These are phyloP conservation scores for Spodoptera picta DNA, from an alignment of 2,888 invertebrate species.

Conservation along the genomic window DNA sequence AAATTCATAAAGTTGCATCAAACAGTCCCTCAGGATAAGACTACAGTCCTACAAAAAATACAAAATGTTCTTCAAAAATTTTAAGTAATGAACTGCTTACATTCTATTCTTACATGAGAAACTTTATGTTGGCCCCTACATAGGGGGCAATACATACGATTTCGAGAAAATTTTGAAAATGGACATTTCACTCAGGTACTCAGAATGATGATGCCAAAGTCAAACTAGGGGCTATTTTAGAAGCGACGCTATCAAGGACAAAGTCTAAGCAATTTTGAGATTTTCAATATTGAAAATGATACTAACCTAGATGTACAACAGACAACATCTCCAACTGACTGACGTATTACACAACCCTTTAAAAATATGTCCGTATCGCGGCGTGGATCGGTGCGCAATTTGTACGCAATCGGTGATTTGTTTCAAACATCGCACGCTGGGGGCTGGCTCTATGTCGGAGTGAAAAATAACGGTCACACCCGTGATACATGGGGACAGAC, in stretches of 20 bases:
- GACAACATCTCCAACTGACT: no score
- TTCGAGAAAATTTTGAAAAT: no score
- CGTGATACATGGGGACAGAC: constrained; percentile 42
- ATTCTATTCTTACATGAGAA: constrained; percentile 6
- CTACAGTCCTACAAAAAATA: constrained; percentile 13
- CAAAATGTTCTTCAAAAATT: constrained; percentile 6
- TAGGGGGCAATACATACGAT: no score
- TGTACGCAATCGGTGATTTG: constrained; percentile 52
- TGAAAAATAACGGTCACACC: constrained; percentile 60
- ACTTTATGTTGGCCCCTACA: constrained; percentile 22
- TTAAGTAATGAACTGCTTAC: constrained; percentile 23
- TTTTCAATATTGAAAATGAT: no score
- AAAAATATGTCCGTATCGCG: constrained; percentile 43
- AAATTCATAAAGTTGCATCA: constrained; percentile 5
- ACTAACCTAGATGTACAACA: no score
- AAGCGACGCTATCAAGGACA: no score
- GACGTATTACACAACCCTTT: constrained; percentile 22
- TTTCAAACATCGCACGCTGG: constrained; percentile 24
- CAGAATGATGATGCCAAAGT: no score
- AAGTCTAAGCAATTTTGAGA: no score
- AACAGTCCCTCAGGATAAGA: constrained; percentile 4
- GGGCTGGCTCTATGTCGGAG: constrained; percentile 33
- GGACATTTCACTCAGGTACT: no score
- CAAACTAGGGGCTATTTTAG: no score
- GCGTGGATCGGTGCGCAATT: constrained; percentile 37